These are phyloP conservation scores for Brachymystax lenok DNA, from an alignment of 2,797 vertebrate species.

Conservation along the genomic window DNA sequence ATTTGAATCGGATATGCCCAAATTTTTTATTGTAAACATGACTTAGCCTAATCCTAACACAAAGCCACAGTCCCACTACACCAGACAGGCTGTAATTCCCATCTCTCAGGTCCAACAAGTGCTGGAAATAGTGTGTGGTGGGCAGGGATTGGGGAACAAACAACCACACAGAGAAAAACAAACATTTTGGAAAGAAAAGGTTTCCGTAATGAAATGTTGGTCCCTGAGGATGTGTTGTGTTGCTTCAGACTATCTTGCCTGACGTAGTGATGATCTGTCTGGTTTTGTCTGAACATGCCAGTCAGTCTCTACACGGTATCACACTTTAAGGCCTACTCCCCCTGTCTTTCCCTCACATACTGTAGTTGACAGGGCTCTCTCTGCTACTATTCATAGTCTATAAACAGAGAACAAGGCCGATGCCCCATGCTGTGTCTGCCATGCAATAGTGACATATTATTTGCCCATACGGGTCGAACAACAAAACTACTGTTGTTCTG, in stretches of 20 bases:
- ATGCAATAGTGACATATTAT: constrained; percentile 56
- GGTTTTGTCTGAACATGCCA: constrained; percentile 67
- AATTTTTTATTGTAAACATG: neutral
- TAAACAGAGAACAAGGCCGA: constrained; percentile 30
- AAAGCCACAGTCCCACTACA: constrained; percentile 52
- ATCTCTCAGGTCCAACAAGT: constrained; percentile 40
- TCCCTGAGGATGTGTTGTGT: constrained; percentile 49
- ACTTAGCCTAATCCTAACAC: constrained; percentile 50
- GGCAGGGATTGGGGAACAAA: constrained; percentile 36
- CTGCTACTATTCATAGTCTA: neutral
- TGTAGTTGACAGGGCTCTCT: constrained; percentile 48
- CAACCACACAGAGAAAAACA: constrained; percentile 25
- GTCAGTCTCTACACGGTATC: constrained; percentile 52
- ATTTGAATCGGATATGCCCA: no score
- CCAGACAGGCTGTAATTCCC: constrained; percentile 62
- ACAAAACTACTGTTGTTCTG: constrained; percentile 54
- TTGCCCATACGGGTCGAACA: constrained; percentile 34
- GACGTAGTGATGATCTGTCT: constrained; percentile 48
- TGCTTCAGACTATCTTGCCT: constrained; percentile 51
- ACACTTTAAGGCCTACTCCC: constrained; percentile 42
- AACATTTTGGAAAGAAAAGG: constrained; percentile 14
- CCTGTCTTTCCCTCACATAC: neutral
- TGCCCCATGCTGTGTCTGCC: constrained; percentile 45
- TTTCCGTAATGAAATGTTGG: constrained; percentile 59
- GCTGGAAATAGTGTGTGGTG: constrained; percentile 51